phyloP scores from a whole-genome alignment of 2,113 vertebrate genomes.

The Sceloporus tristichus region DNA sequence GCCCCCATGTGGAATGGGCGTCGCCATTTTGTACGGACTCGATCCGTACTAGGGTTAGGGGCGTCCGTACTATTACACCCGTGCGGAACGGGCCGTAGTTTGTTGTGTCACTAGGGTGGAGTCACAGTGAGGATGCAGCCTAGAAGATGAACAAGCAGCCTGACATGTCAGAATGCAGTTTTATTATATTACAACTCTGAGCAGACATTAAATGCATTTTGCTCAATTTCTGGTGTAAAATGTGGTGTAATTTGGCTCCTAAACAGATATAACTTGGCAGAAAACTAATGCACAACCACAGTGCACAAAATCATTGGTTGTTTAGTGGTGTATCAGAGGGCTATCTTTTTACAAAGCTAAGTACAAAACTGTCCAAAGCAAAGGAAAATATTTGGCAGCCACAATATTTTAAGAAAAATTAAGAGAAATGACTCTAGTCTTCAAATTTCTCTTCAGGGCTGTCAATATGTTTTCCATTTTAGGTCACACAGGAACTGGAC shows the following conservation, averaged over 20 bases:
- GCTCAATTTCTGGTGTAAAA: neutral
- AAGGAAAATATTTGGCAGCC: neutral
- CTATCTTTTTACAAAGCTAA: neutral
- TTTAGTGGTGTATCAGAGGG: neutral
- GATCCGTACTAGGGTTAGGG: no score
- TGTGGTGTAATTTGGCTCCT: no score
- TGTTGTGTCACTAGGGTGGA: no score
- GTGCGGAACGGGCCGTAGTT: no score
- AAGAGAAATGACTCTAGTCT: constrained; percentile 1
- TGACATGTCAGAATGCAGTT: neutral
- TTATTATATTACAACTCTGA: neutral
- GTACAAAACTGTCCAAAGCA: neutral
- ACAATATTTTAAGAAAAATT: neutral
- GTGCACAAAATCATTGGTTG: neutral
- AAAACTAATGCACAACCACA: neutral
- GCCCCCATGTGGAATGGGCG: no score
- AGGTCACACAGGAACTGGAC: neutral
- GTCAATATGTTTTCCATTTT: neutral
- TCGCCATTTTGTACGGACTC: no score
- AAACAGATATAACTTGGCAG: neutral
- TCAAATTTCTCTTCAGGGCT: neutral
- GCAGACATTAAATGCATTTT: neutral
- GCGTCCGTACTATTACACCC: no score
- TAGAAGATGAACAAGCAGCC: neutral
- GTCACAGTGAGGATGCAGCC: no score